Conservation (phyloP, 2,113 vertebrate species). For the Thalassoma bifasciatum region DNA sequence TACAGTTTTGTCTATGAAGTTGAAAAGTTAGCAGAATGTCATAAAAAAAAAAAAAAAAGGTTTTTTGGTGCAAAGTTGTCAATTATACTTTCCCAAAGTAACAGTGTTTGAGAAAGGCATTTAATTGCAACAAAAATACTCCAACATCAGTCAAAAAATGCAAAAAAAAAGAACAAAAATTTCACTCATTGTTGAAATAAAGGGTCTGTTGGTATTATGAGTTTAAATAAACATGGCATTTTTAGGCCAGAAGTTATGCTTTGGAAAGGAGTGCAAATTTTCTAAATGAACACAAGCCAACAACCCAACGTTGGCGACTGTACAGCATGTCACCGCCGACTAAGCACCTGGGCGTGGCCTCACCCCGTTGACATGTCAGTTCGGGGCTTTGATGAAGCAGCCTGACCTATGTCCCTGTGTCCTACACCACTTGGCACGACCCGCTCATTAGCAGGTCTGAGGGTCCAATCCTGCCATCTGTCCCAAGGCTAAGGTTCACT, state of each 20-base stretch:
- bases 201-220: background rate
- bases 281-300: background rate
- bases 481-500: constrained; percentile 66
- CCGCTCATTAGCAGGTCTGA: constrained; percentile 71
- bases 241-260: background rate
- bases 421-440: constrained; percentile 71
- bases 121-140: too few species aligned
- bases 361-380: constrained; percentile 31
- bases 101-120: too few species aligned
- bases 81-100: too few species aligned
- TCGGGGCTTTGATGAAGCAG: constrained; percentile 55
- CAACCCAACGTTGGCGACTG: background rate
- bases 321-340: constrained; percentile 4
- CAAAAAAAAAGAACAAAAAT: too few species aligned
- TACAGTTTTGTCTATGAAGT: too few species aligned
- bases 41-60: too few species aligned
- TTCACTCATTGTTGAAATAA: background rate
- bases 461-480: constrained; percentile 76
- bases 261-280: background rate
- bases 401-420: constrained; percentile 57
- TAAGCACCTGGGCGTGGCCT: constrained; percentile 49
- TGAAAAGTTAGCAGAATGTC: too few species aligned
- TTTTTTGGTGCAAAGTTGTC: too few species aligned
- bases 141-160: too few species aligned
- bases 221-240: background rate